Base-by-base conservation (phyloP, 2,797 vertebrate genomes). In the Sardinella longiceps region DNA sequence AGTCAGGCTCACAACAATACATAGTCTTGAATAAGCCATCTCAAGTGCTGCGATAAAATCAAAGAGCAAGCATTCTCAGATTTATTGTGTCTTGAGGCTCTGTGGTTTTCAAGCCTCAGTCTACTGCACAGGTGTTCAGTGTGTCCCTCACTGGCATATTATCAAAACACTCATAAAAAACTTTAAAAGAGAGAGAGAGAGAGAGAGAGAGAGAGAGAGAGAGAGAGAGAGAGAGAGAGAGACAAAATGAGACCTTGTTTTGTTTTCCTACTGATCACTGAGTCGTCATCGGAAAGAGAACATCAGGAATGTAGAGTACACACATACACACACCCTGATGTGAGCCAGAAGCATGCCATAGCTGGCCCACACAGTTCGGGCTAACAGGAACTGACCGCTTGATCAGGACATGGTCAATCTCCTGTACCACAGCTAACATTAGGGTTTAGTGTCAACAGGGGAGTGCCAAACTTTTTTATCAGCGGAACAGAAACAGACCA, bases 401-500 rank as follows among this genome's bases (percentile, higher is more conserved):
- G 63, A 82, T 58, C 66, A 28, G 80, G 56, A n/a, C 70, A 46
- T 25, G 60, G 30, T 50, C 84, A 74, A 43, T 51, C 53, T n/a
- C n/a, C 28, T 50, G 81, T 33, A n/a, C n/a, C n/a, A n/a, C n/a
- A 39, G 86, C 43, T 39, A 48, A 82, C 80, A 46, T 81, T 51
- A n/a, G 37, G 80, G 84, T 81, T 82, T 60, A 39, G 60, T 70
- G 83, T 87, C 82, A 84, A 83, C 81, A 63, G 18, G 23, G 83
- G 53, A 83, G 81, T 88, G 66, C 30, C 37, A 74, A 85, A 81
- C 70, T 70, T 83, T 89, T 70, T 83, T 89, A 91, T 90, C 87
- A 83, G 80, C 83, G 80, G 30, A 45, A 82, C 9, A 37, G 89
- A 90, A 92, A 92, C 88, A 88, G 87, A 80, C n/a, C 15, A 39